Conservation (phyloP, 2,888 invertebrate genomes). For the Drosophila kuntzei region DNA sequence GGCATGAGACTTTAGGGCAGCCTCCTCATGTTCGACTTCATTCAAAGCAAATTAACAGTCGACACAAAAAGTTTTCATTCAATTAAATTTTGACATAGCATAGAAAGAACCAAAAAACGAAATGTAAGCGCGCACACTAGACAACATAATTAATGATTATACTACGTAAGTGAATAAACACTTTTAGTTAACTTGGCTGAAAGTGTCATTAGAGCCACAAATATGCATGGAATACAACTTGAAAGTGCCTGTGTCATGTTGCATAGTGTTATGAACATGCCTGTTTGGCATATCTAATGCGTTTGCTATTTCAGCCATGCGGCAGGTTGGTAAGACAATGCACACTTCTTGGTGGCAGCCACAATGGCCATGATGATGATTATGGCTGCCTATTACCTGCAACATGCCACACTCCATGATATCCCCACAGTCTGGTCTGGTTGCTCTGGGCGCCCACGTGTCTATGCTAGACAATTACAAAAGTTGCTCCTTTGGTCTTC, state of each 20-base stretch:
- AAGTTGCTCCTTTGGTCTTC: conserved; percentile 20
- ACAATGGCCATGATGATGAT: conserved; percentile 56
- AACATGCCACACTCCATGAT: conserved; percentile 30
- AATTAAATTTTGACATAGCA: conserved; percentile 69
- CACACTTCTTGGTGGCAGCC: conserved; percentile 33
- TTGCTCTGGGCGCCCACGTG: conserved; percentile 64
- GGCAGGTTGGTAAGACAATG: conserved; percentile 49
- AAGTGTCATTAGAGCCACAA: not conserved
- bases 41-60: conserved; percentile 77
- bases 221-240: not conserved
- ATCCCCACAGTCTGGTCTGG: not conserved
- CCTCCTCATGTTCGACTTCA: conserved; percentile 68
- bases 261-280: conserved; percentile 32
- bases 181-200: not conserved
- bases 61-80: conserved; percentile 76
- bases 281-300: conserved; percentile 44
- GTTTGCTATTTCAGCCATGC: conserved; percentile 54
- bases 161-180: not conserved
- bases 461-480: conserved; percentile 47
- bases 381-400: conserved; percentile 66
- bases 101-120: conserved; percentile 11
- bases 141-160: conserved; percentile 8
- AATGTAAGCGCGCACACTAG: conserved; percentile 5
- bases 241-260: conserved; percentile 17
- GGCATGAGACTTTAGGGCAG: conserved; percentile 16